Percentiles rank a stretch among this genome's conserved stretches.
These are phyloP conservation scores for Pteropus rufus DNA, from an alignment of 2,797 vertebrate genomes.

Conservation along the genomic window DNA sequence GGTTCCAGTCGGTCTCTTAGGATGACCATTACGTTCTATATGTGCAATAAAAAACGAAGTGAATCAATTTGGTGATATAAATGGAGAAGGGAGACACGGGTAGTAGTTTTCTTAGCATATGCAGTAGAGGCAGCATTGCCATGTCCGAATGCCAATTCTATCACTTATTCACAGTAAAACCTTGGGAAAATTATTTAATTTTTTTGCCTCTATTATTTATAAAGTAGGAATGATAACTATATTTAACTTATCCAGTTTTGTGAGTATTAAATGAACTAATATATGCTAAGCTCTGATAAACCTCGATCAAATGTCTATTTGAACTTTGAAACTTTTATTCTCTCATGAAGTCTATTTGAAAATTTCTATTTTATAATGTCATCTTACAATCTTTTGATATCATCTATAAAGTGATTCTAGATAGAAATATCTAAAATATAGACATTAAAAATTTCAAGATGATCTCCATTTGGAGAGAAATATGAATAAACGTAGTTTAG, in stretches of 20 bases:
- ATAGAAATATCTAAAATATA: background rate
- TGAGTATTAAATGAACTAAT: background rate
- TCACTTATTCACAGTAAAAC: background rate
- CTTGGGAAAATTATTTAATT: background rate
- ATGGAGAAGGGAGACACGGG: background rate
- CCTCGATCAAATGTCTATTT: background rate
- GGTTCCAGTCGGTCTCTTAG: background rate
- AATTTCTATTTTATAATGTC: background rate
- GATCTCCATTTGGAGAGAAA: background rate
- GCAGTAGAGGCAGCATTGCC: background rate
- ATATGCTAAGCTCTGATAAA: background rate
- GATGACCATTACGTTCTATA: background rate
- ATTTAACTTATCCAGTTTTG: background rate
- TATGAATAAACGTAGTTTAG: background rate
- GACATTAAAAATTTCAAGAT: background rate
- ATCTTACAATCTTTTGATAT: background rate
- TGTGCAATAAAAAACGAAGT: background rate
- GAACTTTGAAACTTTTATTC: background rate
- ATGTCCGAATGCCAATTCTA: background rate
- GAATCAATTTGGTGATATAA: background rate
- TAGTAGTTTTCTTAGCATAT: background rate
- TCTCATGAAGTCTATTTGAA: background rate
- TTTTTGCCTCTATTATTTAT: background rate
- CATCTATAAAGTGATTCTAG: background rate
- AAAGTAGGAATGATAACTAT: background rate